These are phyloP conservation scores for Odontocerum albicorne DNA, from an alignment of 2,888 invertebrate genomes.

Conservation along the genomic window DNA sequence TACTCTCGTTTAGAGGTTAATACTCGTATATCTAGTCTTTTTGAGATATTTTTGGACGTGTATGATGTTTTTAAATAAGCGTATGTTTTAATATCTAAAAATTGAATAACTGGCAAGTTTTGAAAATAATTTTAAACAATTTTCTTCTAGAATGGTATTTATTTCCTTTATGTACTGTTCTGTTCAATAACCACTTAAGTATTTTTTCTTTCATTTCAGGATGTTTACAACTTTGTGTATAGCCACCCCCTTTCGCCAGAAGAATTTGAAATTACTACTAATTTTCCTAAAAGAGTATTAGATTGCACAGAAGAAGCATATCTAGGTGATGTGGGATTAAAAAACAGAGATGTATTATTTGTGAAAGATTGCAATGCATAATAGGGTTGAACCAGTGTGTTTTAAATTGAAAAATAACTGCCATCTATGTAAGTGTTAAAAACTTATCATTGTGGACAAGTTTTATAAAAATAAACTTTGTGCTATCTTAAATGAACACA, in stretches of 20 bases:
- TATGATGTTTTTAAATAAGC: too few relatives aligned
- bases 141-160: too few relatives aligned
- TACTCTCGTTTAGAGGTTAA: too few relatives aligned
- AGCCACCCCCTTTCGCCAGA: slow-evolving; percentile 92
- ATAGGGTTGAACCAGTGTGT: slow-evolving; percentile 16
- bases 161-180: neutral
- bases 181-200: slow-evolving; percentile 3
- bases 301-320: slow-evolving; percentile 62
- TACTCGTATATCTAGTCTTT: too few relatives aligned
- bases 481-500: too few relatives aligned
- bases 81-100: too few relatives aligned
- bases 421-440: neutral
- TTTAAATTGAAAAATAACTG: neutral
- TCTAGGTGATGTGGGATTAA: slow-evolving; percentile 78
- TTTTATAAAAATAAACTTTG: too few relatives aligned
- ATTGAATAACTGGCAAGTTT: too few relatives aligned
- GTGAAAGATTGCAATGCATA: slow-evolving; percentile 91
- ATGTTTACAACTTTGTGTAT: slow-evolving; percentile 92
- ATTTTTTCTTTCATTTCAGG: slow-evolving; percentile 59
- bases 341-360: slow-evolving; percentile 89
- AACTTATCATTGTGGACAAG: neutral
- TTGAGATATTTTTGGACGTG: too few relatives aligned
- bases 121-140: too few relatives aligned
- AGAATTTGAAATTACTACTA: slow-evolving; percentile 93
- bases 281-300: slow-evolving; percentile 88